These are phyloP conservation scores for Limenitis arthemis DNA, from an alignment of 2,888 invertebrate genomes.

Conservation along the genomic window DNA sequence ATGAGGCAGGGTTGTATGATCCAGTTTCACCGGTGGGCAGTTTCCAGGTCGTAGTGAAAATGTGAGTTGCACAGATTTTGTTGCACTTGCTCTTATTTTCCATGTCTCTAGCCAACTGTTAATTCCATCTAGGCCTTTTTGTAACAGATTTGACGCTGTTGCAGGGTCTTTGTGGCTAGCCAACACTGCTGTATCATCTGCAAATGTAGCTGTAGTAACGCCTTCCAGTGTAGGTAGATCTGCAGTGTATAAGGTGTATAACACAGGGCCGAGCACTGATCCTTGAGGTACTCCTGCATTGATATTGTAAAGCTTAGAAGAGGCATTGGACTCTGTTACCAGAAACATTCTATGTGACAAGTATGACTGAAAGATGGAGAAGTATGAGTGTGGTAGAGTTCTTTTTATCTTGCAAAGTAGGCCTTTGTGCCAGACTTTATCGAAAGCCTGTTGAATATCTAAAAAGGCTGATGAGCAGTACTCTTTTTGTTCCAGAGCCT, in stretches of 20 bases:
- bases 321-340: too few species aligned
- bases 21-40: not conserved
- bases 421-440: slow-evolving; percentile 15
- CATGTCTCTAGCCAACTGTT: not conserved
- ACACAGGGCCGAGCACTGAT: not conserved
- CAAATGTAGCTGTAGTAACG: not conserved
- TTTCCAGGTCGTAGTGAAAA: not conserved
- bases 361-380: too few species aligned
- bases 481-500: slow-evolving; percentile 16
- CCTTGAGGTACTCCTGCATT: slow-evolving; percentile 1
- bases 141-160: not conserved
- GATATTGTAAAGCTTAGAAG: too few species aligned
- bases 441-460: slow-evolving; percentile 16
- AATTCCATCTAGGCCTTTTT: not conserved
- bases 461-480: slow-evolving; percentile 16
- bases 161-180: not conserved
- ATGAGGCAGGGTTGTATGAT: not conserved
- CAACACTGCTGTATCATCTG: not conserved
- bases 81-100: too few species aligned
- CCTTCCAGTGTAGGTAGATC: not conserved
- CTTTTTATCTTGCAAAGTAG: not conserved
- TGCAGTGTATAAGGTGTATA: not conserved
- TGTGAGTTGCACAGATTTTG: slow-evolving; percentile 1
- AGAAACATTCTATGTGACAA: too few species aligned
- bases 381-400: not conserved